Base-by-base conservation (phyloP, 2,888 invertebrate species). In the Apodemia duryi region DNA sequence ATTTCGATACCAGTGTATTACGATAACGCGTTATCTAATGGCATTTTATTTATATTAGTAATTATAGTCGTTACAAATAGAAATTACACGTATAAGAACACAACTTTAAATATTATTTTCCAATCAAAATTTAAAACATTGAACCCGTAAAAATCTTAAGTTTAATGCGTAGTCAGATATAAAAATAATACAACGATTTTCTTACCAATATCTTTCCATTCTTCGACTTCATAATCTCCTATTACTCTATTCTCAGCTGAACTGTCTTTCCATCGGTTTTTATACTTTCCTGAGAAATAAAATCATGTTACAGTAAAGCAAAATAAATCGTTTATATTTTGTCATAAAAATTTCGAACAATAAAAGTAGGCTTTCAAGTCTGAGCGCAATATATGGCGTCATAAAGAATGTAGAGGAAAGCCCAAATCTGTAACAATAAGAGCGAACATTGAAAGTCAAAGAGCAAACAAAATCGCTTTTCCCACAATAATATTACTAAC, bases 191-290 rank as follows among this genome's bases (percentile, higher is more conserved):
- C 46, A 2, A 6, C 38, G 61, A 57, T 60, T 63, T 60, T 79
- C 93, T 92, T 80, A 94, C 94, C 94, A 84, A 94, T 92, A 84
- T 95, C 94, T 84, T 95, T 94, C 95, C 95, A 95, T 86, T 95
- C 95, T 86, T 95, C 95, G 74, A 95, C 93, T 77, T 95, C 95
- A 84, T 95, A 95, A 88, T 95, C 95, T 73, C 93, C 92, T 71
- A 94, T 88, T 72, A 94, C 93, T 87, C 94, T 92, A 80, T 93
- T 93, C 79, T 94, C 94, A 69, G 93, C 89, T 49, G 92, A 88
- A 70, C 84, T 85, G 77, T 93, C 93, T 70, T 92, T 88, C 88
- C 92, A 92, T 71, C 93, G 93, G 79, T 92, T 93, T 83, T 91
- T 92, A 75, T 92, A 91, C 83, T 93, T 93, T 78, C 93, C 94